Conservation (phyloP, 2,888 invertebrate genomes). For the Idaea biselata region DNA sequence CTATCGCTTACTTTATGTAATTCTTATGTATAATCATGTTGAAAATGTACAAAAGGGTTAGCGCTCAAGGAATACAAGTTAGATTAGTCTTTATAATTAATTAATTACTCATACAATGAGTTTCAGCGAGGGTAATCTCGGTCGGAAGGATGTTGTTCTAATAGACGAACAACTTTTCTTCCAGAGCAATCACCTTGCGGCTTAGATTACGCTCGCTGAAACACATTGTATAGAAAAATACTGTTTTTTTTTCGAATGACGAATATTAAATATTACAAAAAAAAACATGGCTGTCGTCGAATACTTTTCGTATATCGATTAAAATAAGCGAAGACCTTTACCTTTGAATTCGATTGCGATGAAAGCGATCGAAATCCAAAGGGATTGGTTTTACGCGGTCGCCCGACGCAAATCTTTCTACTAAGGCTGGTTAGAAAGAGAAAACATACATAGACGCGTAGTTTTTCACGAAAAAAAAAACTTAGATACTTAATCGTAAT, state of each 20-base stretch:
- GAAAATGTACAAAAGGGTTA: constrained; percentile 77
- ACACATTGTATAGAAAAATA: neutral
- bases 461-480: constrained; percentile 24
- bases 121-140: neutral
- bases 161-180: too few species aligned
- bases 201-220: neutral
- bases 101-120: constrained; percentile 13
- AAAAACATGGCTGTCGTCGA: neutral
- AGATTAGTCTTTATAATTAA: constrained; percentile 29
- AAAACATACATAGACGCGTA: constrained; percentile 34
- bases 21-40: constrained; percentile 49
- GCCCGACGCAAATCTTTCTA: constrained; percentile 4
- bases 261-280: neutral
- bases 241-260: neutral
- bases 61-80: constrained; percentile 73
- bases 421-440: constrained; percentile 5
- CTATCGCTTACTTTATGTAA: constrained; percentile 67
- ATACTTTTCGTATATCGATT: neutral
- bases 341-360: neutral
- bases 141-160: too few species aligned
- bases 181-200: too few species aligned
- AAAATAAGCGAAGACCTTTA: neutral
- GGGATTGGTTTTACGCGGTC: neutral
- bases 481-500: constrained; percentile 50
- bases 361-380: neutral